Percentiles rank a stretch among this genome's conserved stretches.
Conservation (phyloP, 2,113 vertebrate genomes). For the Nasalis larvatus region DNA sequence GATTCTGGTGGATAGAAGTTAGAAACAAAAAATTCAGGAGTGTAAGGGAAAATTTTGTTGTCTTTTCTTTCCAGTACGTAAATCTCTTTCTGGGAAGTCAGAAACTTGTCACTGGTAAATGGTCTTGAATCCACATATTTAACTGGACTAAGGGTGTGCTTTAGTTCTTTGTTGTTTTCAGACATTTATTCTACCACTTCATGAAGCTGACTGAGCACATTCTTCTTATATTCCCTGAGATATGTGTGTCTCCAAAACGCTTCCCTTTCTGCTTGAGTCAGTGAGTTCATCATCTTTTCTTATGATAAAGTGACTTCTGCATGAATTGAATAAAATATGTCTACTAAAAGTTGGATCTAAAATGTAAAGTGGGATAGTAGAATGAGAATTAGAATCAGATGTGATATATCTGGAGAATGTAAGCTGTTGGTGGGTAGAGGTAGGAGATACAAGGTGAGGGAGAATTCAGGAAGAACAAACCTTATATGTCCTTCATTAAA, state of each 20-base stretch:
- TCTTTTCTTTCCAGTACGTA: not conserved
- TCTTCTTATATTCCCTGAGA: not conserved
- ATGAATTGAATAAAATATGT: not conserved
- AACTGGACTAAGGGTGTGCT: not conserved
- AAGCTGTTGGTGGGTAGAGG: accelerated
- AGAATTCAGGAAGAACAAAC: not conserved
- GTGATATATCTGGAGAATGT: not conserved
- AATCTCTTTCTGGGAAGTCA: not conserved
- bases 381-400: not conserved
- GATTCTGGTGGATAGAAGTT: not conserved
- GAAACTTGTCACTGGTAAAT: not conserved
- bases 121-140: not conserved
- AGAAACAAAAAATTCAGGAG: not conserved
- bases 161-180: not conserved
- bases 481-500: not conserved
- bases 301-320: not conserved
- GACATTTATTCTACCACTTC: not conserved
- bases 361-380: not conserved
- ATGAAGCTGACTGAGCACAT: not conserved
- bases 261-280: not conserved
- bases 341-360: not conserved
- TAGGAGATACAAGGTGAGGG: not conserved
- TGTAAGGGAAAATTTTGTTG: not conserved
- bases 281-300: not conserved
- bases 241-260: not conserved